Evolutionary conservation across 2,113 vertebrate genomes (phyloP).

Genomic region (Coreoperca whiteheadi): DNA sequence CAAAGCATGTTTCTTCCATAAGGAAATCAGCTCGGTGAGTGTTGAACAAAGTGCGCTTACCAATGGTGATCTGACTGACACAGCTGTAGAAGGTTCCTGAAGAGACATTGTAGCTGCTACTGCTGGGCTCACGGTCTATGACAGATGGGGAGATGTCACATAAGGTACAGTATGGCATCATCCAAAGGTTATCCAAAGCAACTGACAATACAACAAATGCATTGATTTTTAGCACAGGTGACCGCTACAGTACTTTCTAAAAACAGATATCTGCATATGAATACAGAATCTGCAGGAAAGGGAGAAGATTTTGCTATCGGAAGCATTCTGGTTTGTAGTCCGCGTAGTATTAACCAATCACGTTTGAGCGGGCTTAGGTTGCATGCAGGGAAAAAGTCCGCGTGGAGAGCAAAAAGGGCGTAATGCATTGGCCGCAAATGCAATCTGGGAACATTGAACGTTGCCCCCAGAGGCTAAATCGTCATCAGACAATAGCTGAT

Average conservation of each 20-base stretch:
- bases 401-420: too few relatives aligned
- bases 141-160: conserved; percentile 39
- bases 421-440: too few relatives aligned
- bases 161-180: background rate
- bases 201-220: background rate
- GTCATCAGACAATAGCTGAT: too few relatives aligned
- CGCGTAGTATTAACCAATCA: too few relatives aligned
- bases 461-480: too few relatives aligned
- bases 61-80: conserved; percentile 91
- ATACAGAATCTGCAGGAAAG: too few relatives aligned
- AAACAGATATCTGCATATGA: too few relatives aligned
- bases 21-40: background rate
- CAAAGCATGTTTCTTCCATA: background rate
- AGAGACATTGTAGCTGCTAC: conserved; percentile 86
- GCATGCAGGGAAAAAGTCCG: too few relatives aligned
- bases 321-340: too few relatives aligned
- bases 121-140: conserved; percentile 85
- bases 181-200: background rate
- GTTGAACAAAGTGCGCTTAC: conserved; percentile 76
- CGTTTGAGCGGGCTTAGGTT: too few relatives aligned
- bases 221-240: conserved; percentile 1
- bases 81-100: conserved; percentile 89
- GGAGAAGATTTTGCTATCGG: too few relatives aligned
- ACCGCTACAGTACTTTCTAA: background rate
- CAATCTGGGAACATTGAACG: too few relatives aligned